Base-by-base conservation (phyloP, 2,888 invertebrate species). In the Macaria notata region DNA sequence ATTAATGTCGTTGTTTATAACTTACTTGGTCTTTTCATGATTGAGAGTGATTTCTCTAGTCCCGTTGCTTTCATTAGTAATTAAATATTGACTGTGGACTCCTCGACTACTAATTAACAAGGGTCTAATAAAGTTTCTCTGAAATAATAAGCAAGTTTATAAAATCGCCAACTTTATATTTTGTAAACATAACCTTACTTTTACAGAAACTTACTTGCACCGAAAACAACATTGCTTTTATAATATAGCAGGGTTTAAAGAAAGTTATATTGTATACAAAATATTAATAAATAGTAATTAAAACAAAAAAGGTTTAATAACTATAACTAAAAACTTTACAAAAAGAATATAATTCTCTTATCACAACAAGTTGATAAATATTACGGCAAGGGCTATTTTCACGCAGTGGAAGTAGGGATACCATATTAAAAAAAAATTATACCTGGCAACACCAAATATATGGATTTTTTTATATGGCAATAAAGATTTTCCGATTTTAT, bases 1-100 rank as follows among this genome's bases (percentile, higher is more conserved):
- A 33, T 33, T 33, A 33, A 4, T 4, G 33, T 33, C 4, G 33
- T 33, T 39, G 8, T 4, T 5, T 68, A 19, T 19, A 19, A 76
- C 80, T 72, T 79, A 93, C 94, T 93, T 93, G 41, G 94, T 94
- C 84, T 94, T 93, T 44, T 92, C 85, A 79, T 94, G 92, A 70
- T 91, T 92, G 46, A 94, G 77, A 45, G 78, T 88, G 44, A 94
- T 93, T 83, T 93, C 93, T 42, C 93, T 81, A 0, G 91, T 86
- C 1, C 93, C 94, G 73, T 92, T 76, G 3, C 61, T 69, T 72
- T 92, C 88, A 57, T 72, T 83, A 57, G 78, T 81, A 8, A 78
- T 71, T 47, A 90, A 64, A 68, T 81, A 85, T 61, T 88, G 78
- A 55, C 69, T 83, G 63, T 85, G 83, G 47, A 75, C 59, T 55